These are phyloP conservation scores for Wiebesia pumilae DNA, from an alignment of 1,140 invertebrate species.

Conservation along the genomic window DNA sequence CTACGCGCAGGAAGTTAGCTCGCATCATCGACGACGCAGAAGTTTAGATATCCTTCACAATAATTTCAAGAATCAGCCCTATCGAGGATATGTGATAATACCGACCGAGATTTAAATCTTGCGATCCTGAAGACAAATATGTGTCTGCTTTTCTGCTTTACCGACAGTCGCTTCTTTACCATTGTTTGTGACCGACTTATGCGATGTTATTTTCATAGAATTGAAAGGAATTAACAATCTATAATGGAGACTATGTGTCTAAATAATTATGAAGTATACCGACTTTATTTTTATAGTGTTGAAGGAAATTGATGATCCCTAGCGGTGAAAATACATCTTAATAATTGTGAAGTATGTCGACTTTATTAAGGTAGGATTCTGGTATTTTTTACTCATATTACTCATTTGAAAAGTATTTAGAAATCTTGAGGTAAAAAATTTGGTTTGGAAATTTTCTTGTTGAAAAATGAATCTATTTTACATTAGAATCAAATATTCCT, in stretches of 20 bases:
- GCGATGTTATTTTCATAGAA: conserved; percentile 13
- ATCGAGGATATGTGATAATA: conserved; percentile 73
- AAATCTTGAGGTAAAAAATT: too few species aligned
- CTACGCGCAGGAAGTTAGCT: conserved; percentile 75
- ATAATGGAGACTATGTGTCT: not conserved
- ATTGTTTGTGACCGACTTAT: not conserved
- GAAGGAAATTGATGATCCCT: not conserved
- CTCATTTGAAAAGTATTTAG: not conserved
- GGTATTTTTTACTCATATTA: not conserved
- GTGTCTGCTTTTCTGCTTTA: conserved; percentile 16
- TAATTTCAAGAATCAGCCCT: conserved; percentile 74
- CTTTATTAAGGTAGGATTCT: conserved; percentile 6
- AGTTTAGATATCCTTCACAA: not conserved
- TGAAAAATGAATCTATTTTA: too few species aligned
- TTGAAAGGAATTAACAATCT: not conserved
- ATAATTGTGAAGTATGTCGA: not conserved
- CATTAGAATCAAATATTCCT: too few species aligned
- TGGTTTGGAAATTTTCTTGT: too few species aligned
- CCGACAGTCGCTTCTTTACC: not conserved
- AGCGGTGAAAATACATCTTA: not conserved
- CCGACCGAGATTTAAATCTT: conserved; percentile 19
- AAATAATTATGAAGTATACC: not conserved
- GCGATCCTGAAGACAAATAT: not conserved
- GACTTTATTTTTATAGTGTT: not conserved
- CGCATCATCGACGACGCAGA: conserved; percentile 71